Evolutionary conservation across 92 coral and sea anemone species (phyloP), one percentile per base, ranked within the genome.

Genomic region (Siderastrea siderea): DNA sequence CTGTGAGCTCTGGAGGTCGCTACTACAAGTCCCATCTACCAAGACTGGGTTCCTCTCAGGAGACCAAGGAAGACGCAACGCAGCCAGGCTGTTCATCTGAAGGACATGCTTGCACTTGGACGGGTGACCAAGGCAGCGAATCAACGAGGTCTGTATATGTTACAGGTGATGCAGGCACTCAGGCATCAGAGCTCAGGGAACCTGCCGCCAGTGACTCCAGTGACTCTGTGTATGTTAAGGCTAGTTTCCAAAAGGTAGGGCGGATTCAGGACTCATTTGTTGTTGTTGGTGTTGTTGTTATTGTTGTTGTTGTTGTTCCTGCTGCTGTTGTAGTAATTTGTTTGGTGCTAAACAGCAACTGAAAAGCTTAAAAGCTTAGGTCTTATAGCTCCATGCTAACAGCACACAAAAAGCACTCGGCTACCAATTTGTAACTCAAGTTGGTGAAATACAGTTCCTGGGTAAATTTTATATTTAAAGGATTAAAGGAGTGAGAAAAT

Each of bases 1-100:
- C 50, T 26, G 73, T 70, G 9, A 74, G 62, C 54, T 63, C 61
- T 61, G 86, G 82, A 8, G 87, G 82, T 9, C 58, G 9, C 59
- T 74, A 47, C 67, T 87, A 87, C 87, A 87, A 80, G 16, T 82
- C 84, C 6, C 91, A 87, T 66, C 55, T 87, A 3, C 87, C 77
- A 81, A 71, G 61, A 70, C 82, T 87, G 3, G 87, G 87, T 14
- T 60, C 47, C 4, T 63, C 17, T 49, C 83, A 15, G 47, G 54
- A 67, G 7, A 16, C 47, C 9, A 6, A 26, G 15, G 52, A 38
- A 43, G 54, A 66, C 50, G 64, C 26, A 43, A 45, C 68, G 12
- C 46, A 12, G 4, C 8, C 84, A 47, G 52, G 52, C 47, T 8
- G 10, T 0, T 4, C n/a, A 10, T 53, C 71, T 0, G 53, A 49